Conservation (phyloP, 2,888 invertebrate species). For the Megamerina dolium region DNA sequence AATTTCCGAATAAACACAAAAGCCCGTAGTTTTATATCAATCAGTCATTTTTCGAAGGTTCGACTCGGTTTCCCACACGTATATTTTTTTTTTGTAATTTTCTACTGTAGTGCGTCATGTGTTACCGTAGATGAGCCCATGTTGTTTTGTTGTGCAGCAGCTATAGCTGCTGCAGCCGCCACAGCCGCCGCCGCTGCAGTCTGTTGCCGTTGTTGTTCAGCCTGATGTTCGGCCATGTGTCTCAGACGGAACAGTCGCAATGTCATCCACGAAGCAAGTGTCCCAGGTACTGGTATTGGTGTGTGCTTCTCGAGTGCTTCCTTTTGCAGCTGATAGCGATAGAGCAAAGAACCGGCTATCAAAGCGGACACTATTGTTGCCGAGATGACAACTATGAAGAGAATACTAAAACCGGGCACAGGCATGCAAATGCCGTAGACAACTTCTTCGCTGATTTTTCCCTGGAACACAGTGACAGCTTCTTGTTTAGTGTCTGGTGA, state of each 20-base stretch:
- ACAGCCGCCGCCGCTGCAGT: slow-evolving; percentile 26
- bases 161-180: slow-evolving; percentile 22
- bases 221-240: slow-evolving; percentile 38
- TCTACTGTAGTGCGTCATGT: slow-evolving; percentile 39
- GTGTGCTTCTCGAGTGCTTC: slow-evolving; percentile 55
- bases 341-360: slow-evolving; percentile 76
- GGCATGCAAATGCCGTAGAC: slow-evolving; percentile 90
- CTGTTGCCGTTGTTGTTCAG: slow-evolving; percentile 31
- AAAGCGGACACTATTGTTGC: slow-evolving; percentile 82
- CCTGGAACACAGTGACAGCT: slow-evolving; percentile 81
- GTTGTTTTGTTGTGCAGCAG: too few relatives aligned
- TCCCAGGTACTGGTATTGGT: slow-evolving; percentile 56
- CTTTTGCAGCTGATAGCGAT: slow-evolving; percentile 70
- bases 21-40: too few relatives aligned
- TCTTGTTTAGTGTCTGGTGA: slow-evolving; percentile 74
- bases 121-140: slow-evolving; percentile 21
- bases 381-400: slow-evolving; percentile 81
- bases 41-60: too few relatives aligned
- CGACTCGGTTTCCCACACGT: not conserved
- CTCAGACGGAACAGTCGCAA: slow-evolving; percentile 58
- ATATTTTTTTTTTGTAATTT: slow-evolving; percentile 6
- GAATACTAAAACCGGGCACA: slow-evolving; percentile 79
- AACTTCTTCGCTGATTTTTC: slow-evolving; percentile 80
- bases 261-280: slow-evolving; percentile 71
- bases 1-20: too few relatives aligned